Conservation (phyloP, 2,797 vertebrate species). For the Spondyliosoma cantharus region DNA sequence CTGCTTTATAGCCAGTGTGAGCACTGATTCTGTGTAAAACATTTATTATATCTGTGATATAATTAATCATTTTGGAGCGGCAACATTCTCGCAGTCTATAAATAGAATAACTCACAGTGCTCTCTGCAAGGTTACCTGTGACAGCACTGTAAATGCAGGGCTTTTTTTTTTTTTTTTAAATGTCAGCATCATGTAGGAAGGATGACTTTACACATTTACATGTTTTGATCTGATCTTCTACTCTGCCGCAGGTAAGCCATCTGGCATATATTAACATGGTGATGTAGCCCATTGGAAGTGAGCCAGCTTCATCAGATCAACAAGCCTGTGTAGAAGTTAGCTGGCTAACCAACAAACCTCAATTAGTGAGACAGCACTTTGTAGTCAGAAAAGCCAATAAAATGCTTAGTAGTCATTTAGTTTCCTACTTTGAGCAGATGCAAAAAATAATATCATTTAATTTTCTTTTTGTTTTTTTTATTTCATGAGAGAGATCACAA, state of each 20-base stretch:
- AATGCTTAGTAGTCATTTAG: conserved; percentile 19
- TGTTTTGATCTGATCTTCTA: conserved; percentile 30
- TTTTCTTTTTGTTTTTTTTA: not conserved
- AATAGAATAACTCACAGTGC: not conserved
- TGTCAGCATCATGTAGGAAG: conserved; percentile 26
- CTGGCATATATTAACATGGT: conserved; percentile 29
- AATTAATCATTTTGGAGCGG: conserved; percentile 7
- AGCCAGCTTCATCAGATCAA: conserved; percentile 7
- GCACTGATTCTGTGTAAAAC: conserved; percentile 11
- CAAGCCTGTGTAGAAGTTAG: conserved; percentile 10
- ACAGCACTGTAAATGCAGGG: conserved; percentile 6
- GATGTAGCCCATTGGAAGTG: conserved; percentile 12
- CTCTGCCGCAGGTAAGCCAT: conserved; percentile 24
- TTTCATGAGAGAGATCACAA: conserved; percentile 17
- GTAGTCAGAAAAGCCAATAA: not conserved
- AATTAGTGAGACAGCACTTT: conserved; percentile 15
- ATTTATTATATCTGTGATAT: conserved; percentile 4
- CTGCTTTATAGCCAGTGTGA: conserved; percentile 3
- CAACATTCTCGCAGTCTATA: not conserved
- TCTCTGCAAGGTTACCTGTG: not conserved
- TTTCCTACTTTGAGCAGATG: conserved; percentile 14
- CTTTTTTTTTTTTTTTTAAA: conserved; percentile 17
- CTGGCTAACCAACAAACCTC: conserved; percentile 16
- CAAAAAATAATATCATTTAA: conserved; percentile 7
- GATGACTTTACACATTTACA: conserved; percentile 31